Percentiles rank a stretch among this genome's conserved stretches.
phyloP scores from a whole-genome alignment of 2,888 invertebrate genomes.

The Danaus chrysippus region DNA sequence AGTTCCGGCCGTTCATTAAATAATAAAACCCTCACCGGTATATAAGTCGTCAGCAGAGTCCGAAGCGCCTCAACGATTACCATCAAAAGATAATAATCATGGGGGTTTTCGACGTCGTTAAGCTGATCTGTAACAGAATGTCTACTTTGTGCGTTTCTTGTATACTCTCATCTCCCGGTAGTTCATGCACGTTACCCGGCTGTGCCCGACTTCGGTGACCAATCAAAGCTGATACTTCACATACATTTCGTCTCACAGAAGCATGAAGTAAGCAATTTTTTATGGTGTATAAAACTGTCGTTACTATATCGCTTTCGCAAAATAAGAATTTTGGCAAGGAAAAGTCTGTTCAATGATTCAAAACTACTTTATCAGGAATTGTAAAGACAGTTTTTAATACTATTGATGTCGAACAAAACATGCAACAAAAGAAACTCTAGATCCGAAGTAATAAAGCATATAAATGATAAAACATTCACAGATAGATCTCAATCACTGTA shows the following conservation, averaged over 20 bases:
- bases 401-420: conserved; percentile 32
- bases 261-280: conserved; percentile 45
- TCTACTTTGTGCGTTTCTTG: conserved; percentile 74
- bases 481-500: conserved; percentile 13
- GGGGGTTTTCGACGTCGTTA: conserved; percentile 78
- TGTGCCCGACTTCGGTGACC: conserved; percentile 46
- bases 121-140: conserved; percentile 79
- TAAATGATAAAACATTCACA: conserved; percentile 25
- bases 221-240: conserved; percentile 39
- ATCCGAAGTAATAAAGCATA: conserved; percentile 42
- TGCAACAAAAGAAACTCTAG: conserved; percentile 48
- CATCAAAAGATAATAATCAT: conserved; percentile 80
- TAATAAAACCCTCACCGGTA: conserved; percentile 72
- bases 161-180: conserved; percentile 50
- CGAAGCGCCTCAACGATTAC: conserved; percentile 74
- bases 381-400: conserved; percentile 49
- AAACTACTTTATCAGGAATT: conserved; percentile 28
- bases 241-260: conserved; percentile 55
- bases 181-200: conserved; percentile 62
- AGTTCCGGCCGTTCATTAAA: conserved; percentile 59
- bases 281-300: conserved; percentile 39
- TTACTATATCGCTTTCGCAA: conserved; percentile 36
- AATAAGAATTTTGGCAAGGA: neutral
- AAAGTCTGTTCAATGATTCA: neutral
- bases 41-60: conserved; percentile 70